phyloP scores from a whole-genome alignment of 2,113 vertebrate species.

The Odontophorus gujanensis region DNA sequence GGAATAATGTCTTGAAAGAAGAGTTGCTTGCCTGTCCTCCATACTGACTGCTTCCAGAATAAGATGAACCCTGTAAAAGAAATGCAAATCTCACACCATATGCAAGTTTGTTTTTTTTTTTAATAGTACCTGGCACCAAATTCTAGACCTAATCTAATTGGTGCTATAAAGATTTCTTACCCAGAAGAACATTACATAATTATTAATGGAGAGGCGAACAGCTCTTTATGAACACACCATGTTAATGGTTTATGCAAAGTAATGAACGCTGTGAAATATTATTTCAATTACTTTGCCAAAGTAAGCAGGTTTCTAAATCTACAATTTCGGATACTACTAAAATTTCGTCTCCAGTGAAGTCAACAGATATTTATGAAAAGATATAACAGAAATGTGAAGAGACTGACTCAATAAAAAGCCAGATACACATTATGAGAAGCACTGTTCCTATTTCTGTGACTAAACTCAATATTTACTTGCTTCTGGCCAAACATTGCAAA shows the following conservation, averaged over 20 bases:
- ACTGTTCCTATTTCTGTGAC: neutral
- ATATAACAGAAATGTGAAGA: neutral
- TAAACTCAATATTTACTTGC: neutral
- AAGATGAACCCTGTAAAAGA: constrained; percentile 11
- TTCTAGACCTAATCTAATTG: neutral
- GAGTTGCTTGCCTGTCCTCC: constrained; percentile 57
- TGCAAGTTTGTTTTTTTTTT: neutral
- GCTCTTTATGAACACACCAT: neutral
- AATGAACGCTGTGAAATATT: neutral
- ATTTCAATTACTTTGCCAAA: neutral
- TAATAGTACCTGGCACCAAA: neutral
- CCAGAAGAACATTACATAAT: neutral
- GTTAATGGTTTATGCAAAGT: neutral
- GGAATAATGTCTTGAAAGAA: neutral
- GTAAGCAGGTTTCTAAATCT: neutral
- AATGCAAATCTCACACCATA: neutral
- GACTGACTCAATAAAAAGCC: neutral
- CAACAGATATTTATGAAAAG: neutral
- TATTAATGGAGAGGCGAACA: neutral
- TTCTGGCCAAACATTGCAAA: neutral
- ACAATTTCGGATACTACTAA: neutral
- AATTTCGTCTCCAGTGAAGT: neutral
- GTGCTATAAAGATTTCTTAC: no score
- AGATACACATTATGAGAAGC: neutral
- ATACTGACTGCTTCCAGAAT: constrained; percentile 42